Evolutionary conservation across 2,797 vertebrate species (phyloP).

Genomic region (Urocyon cinereoargenteus): DNA sequence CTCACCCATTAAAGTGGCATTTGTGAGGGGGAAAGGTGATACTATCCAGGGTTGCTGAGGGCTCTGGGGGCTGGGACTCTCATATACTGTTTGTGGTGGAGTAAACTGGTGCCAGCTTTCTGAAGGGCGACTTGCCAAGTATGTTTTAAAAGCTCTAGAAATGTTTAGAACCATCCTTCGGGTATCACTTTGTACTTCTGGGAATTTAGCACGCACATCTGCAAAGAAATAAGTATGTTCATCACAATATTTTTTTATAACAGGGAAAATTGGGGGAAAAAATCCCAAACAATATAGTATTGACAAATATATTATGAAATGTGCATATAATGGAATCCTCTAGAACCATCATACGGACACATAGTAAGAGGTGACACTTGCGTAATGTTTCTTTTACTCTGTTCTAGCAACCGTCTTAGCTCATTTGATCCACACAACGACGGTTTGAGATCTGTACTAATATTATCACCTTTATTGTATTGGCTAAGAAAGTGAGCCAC

Average conservation of each 20-base stretch:
- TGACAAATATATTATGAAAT: neutral
- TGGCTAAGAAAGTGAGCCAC: neutral
- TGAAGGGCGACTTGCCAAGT: neutral
- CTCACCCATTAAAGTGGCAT: neutral
- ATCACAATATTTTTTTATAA: neutral
- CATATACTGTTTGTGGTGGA: rapidly evolving
- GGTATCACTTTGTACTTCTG: neutral
- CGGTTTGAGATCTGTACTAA: neutral
- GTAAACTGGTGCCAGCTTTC: neutral
- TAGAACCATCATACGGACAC: neutral
- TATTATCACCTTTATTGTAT: rapidly evolving
- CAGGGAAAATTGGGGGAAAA: neutral
- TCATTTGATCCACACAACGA: neutral
- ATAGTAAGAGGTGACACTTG: rapidly evolving
- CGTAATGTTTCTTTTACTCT: rapidly evolving
- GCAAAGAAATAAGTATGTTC: neutral
- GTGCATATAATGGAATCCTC: neutral
- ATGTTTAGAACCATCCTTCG: neutral
- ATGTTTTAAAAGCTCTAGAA: neutral
- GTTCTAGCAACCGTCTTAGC: rapidly evolving
- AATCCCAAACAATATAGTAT: neutral
- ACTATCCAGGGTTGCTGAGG: rapidly evolving
- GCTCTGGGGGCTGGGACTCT: neutral
- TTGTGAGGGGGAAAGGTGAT: neutral
- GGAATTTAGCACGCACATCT: neutral